phyloP scores from a whole-genome alignment of 2,797 vertebrate genomes.

The Spatula versicolor region DNA sequence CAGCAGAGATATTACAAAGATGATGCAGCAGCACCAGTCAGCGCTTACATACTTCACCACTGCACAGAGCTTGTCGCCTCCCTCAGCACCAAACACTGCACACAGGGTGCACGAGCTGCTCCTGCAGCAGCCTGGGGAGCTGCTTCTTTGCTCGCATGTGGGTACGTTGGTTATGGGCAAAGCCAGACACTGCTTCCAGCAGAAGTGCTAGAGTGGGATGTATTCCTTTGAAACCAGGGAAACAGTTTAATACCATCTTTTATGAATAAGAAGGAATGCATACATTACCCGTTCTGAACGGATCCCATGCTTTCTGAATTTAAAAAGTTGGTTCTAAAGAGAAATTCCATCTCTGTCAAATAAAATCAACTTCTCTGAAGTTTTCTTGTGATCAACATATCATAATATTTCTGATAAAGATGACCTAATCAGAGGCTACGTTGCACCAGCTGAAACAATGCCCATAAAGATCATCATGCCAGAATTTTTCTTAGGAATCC shows the following conservation, averaged over 20 bases:
- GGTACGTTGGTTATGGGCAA: background rate
- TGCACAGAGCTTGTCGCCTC: background rate
- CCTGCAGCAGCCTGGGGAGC: background rate
- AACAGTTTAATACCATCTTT: background rate
- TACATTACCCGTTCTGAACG: background rate
- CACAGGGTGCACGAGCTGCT: rapidly evolving
- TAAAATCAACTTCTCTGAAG: background rate
- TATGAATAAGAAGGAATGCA: background rate
- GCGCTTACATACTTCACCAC: rapidly evolving
- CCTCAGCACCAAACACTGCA: rapidly evolving
- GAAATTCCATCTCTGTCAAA: background rate
- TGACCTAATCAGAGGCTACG: background rate
- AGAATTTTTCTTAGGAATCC: background rate
- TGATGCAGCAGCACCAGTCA: rapidly evolving
- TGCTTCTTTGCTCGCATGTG: rapidly evolving
- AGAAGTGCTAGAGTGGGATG: background rate
- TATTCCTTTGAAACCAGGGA: background rate
- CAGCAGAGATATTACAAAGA: background rate
- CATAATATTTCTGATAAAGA: background rate
- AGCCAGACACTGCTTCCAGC: background rate
- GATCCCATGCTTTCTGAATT: background rate
- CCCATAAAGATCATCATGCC: background rate
- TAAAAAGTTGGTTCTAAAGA: background rate
- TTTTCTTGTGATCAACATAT: background rate
- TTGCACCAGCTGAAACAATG: background rate